Conservation (phyloP, 1,140 invertebrate genomes). For the Mamestra configurata region DNA sequence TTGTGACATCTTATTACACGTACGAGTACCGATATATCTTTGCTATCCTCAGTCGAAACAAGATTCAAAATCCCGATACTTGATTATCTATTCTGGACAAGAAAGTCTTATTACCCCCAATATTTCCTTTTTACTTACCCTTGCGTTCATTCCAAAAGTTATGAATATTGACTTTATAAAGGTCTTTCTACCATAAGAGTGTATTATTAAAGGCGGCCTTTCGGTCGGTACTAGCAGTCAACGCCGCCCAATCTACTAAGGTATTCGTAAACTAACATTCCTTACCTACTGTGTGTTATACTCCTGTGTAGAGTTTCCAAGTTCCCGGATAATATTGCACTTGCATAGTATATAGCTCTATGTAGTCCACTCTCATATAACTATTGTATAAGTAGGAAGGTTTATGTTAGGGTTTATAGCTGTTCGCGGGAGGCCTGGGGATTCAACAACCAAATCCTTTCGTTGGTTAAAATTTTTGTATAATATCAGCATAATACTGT, state of each 20-base stretch:
- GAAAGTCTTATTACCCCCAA: background rate
- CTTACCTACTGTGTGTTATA: background rate
- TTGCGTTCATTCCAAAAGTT: background rate
- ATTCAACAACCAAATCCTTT: slow-evolving; percentile 46
- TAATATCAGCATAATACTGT: slow-evolving; percentile 33
- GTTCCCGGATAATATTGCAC: slow-evolving; percentile 42
- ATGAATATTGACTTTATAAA: background rate
- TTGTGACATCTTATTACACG: background rate
- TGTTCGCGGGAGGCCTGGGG: slow-evolving; percentile 35
- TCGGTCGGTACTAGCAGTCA: background rate
- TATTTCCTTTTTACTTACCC: background rate
- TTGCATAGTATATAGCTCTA: slow-evolving; percentile 6
- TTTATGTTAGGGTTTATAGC: slow-evolving; percentile 44
- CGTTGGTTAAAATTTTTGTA: slow-evolving; percentile 38
- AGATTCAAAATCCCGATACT: background rate
- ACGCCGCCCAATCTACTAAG: slow-evolving; percentile 7
- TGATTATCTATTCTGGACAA: slow-evolving; percentile 2
- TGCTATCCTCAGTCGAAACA: background rate
- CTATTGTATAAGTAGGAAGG: slow-evolving; percentile 20
- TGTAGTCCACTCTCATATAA: background rate
- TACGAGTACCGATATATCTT: no score
- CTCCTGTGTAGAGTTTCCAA: background rate
- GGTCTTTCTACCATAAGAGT: slow-evolving; percentile 1
- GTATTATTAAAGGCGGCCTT: slow-evolving; percentile 12
- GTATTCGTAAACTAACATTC: slow-evolving; percentile 34